Base-by-base conservation (phyloP, 1,140 invertebrate genomes). In the Sitobion miscanthi region DNA sequence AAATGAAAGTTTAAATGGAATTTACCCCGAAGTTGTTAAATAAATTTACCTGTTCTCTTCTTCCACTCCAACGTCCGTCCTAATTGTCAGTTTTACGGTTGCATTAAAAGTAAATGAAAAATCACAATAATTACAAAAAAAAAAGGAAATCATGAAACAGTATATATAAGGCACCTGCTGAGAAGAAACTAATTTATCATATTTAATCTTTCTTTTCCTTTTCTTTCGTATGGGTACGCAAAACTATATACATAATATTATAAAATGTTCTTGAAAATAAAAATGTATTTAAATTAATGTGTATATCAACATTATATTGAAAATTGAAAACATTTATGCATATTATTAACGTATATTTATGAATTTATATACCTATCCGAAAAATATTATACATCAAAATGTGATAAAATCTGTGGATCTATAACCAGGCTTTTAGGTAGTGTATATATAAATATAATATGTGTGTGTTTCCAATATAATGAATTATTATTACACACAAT, bases 31-130 rank as follows among this genome's bases (percentile, higher is more conserved):
- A 86, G 38, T 93, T 8, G 35, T 86, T 83, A 54, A 92, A 93
- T 57, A 35, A 54, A 85, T 93, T 93, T 93, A 93, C 91, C 91
- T 86, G 91, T 93, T 85, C 38, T 85, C 38, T 54, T 93, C 82
- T 93, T 83, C 82, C 91, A 93, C n/a, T 42, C 82, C 77, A 52
- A 52, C 23, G 82, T 83, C 91, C 91, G 52, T 93, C 91, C 91
- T 93, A 93, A 82, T 91, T 47, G 42, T 49, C 45, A 91, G 49
- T 93, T 92, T 93, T 57, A 90, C 25, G 82, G 49, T 57, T 54
- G 91, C 91, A 92, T 92, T 93, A 93, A 93, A 93, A 93, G 49
- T 86, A 86, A 93, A 93, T 85, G 38, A 93, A 86, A 86, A 90
- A 90, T 25, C 23, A 90, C 54, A 90, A 69, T 69, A 90, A 90